Base-by-base conservation (phyloP, 2,797 vertebrate species). In the Poecilia gillii region DNA sequence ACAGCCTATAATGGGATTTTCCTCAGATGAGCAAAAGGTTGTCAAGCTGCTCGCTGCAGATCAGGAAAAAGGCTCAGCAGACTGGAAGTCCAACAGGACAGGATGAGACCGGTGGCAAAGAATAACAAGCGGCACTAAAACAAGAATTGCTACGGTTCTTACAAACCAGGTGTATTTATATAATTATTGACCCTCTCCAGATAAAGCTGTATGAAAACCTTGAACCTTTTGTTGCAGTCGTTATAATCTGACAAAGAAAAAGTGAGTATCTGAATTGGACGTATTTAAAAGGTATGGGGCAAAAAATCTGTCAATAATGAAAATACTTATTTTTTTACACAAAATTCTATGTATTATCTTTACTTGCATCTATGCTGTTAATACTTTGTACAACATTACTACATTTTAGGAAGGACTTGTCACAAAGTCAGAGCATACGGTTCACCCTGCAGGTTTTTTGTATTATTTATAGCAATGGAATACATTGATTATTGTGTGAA, bases 1-100 rank as follows among this genome's bases (percentile, higher is more conserved):
- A 94, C 92, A 90, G 90, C 86, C 87, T 81, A 79, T 94, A 95
- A 95, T 95, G 93, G 93, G 94, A 96, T 96, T 94, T 94, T 94
- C 92, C 91, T 90, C 82, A 83, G 94, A 94, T 94, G 92, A 95
- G 93, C 90, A 92, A 93, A 89, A 92, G 91, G 93, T 90, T 94
- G 93, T 94, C 93, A 92, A 90, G 84, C 75, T 76, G 77, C 86
- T 88, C 55, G 78, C 79, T 59, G 82, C 78, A 89, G 90, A 88
- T 84, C 86, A 86, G 79, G 78, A 76, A 71, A 79, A 85, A 86
- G 77, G 85, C 85, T 85, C 78, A 49, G 85, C 23, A 39, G 89
- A 90, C 85, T 85, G 81, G 55, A 85, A 84, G 82, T 86, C 85
- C 91, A 87, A 91, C 82, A 70, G 75, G 86, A 87, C 78, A 66